Conservation (phyloP, 2,797 vertebrate genomes). For the Rhadinocentrus ornatus region DNA sequence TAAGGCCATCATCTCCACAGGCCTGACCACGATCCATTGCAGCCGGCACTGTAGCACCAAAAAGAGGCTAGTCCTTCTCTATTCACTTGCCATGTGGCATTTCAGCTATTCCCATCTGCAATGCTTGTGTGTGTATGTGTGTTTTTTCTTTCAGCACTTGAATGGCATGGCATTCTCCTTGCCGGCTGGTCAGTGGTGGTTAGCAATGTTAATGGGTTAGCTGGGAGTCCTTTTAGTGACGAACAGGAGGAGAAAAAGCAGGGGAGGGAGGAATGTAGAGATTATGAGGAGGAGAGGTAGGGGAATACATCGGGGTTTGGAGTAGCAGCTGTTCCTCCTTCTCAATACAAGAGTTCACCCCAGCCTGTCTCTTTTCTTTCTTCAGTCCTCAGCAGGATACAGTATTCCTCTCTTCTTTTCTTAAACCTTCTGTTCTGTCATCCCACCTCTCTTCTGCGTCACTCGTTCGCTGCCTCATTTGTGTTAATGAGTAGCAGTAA, state of each 20-base stretch:
- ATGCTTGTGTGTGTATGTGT: constrained; percentile 70
- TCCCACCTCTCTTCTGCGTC: constrained; percentile 47
- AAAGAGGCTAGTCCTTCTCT: constrained; percentile 74
- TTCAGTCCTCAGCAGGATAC: constrained; percentile 77
- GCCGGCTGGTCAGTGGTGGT: constrained; percentile 83
- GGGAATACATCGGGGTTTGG: constrained; percentile 75
- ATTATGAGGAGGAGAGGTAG: constrained; percentile 79
- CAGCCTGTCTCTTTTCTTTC: constrained; percentile 54
- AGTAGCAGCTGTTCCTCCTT: constrained; percentile 84
- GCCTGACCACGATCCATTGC: constrained; percentile 69
- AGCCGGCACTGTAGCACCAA: constrained; percentile 60
- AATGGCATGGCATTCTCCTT: constrained; percentile 76
- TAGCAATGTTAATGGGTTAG: constrained; percentile 82
- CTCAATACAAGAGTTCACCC: constrained; percentile 74
- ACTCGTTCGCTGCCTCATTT: constrained; percentile 53
- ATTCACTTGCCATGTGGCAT: constrained; percentile 81
- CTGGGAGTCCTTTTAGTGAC: constrained; percentile 72
- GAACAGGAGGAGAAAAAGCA: constrained; percentile 68
- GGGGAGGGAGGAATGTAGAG: constrained; percentile 82
- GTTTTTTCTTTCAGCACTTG: constrained; percentile 66
- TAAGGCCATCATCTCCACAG: constrained; percentile 75
- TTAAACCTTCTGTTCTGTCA: constrained; percentile 64
- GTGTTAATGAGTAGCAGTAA: constrained; percentile 79
- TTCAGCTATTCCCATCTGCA: constrained; percentile 77
- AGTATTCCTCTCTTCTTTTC: constrained; percentile 73